Conservation (phyloP, 1,140 invertebrate species). For the Drosophila nannoptera region DNA sequence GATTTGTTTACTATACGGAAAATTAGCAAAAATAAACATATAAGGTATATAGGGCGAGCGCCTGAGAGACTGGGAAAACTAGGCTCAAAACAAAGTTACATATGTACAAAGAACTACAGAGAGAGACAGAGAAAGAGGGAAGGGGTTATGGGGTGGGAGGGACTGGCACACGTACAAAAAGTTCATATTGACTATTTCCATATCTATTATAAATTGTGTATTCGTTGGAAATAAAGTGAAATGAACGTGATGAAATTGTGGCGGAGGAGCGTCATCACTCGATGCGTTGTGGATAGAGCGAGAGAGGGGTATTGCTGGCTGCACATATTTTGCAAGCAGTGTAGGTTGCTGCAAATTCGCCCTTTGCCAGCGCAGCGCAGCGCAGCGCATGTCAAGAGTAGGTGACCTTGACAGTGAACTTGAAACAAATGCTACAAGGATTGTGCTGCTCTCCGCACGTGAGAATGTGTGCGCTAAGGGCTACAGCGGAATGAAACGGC, state of each 20-base stretch:
- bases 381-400: conserved; percentile 70
- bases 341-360: conserved; percentile 31
- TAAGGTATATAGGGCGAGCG: conserved; percentile 1
- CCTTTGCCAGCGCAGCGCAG: conserved; percentile 37
- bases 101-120: conserved; percentile 9
- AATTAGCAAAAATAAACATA: conserved; percentile 27
- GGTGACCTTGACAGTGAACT: conserved; percentile 80
- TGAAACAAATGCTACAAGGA: conserved; percentile 78
- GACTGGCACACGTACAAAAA: not conserved
- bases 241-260: conserved; percentile 22
- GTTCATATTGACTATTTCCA: conserved; percentile 10
- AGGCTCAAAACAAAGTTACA: conserved; percentile 13
- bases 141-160: too few relatives aligned
- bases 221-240: conserved; percentile 22
- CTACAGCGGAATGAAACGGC: conserved; percentile 31
- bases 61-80: conserved; percentile 22
- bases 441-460: conserved; percentile 36
- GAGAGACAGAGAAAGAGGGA: conserved; percentile 9
- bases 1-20: conserved; percentile 38
- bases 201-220: conserved; percentile 62
- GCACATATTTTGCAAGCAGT: conserved; percentile 38
- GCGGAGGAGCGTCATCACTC: not conserved
- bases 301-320: not conserved
- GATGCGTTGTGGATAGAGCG: not conserved
- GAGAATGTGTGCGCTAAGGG: conserved; percentile 13